Evolutionary conservation across 2,797 vertebrate genomes (phyloP), one percentile per base, ranked within the genome.

Genomic region (Coilia nasus): DNA sequence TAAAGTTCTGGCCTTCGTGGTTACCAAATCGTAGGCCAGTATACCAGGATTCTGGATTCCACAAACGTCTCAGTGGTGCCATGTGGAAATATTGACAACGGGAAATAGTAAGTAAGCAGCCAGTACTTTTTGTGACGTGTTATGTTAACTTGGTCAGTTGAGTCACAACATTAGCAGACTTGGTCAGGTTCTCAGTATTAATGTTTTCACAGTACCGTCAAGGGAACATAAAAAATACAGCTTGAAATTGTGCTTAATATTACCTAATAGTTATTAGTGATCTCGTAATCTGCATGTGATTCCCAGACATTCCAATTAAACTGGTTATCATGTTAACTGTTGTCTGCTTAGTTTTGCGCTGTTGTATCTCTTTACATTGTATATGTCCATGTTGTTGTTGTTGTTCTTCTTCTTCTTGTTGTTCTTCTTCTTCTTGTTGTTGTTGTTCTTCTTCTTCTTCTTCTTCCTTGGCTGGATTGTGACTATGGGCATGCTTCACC

Each of bases 1-100:
- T 54, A 35, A 54, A 54, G 47, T 82, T 54, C 25, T 57, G 47
- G 71, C 71, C 71, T 78, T 78, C 35, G 71, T 78, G 31, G 35
- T 19, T 78, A 19, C 17, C 1, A 41, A 78, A 44, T 14, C 44
- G 5, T 35, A 35, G 71, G 71, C 35, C 35, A 78, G 71, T 19
- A 19, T 59, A 59, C 57, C 57, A 17, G 35, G 14, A 14, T 3
- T 14, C 28, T 15, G 31, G 71, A 19, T 19, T 78, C 71, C 10
- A 1, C 71, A 78, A 59, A 75, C 31, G 17, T 44, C 31, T 6
- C 17, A 78, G 31, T 78, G 71, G 71, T 78, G 71, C 31, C 19
- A 78, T 78, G 71, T 35, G 41, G 35, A 78, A 19, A 41, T 19
- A 78, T 10, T 44, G 35, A 78, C 17, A 78, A 25, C 6, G 60